Evolutionary conservation across 2,113 vertebrate genomes (phyloP).

Genomic region (Myotis yumanensis): DNA sequence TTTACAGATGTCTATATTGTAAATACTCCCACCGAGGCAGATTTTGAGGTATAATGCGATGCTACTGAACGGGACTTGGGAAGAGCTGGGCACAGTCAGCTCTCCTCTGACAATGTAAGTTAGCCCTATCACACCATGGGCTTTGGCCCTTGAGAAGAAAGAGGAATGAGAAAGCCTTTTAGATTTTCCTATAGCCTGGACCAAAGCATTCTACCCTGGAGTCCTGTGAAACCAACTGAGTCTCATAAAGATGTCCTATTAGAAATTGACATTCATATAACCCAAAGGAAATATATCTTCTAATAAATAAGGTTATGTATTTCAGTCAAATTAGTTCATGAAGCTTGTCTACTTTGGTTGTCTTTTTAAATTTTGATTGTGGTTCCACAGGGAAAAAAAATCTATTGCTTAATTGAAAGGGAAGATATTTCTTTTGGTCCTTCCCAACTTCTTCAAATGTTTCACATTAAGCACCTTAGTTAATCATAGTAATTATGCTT

Average conservation of each 20-base stretch:
- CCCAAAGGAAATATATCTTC: not conserved
- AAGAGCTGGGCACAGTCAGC: not conserved
- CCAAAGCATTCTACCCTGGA: not conserved
- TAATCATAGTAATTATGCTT: not conserved
- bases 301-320: not conserved
- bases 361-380: constrained; percentile 23
- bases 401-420: not conserved
- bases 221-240: not conserved
- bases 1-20: not conserved
- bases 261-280: not conserved
- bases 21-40: not conserved
- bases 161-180: not conserved
- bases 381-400: not conserved
- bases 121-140: accelerated
- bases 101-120: not conserved
- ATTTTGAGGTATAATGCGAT: not conserved
- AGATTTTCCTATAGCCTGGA: not conserved
- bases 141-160: not conserved
- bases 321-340: constrained; percentile 20
- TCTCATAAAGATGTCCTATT: not conserved
- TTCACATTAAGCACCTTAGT: not conserved
- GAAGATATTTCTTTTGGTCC: not conserved
- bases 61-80: not conserved
- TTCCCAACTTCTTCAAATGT: not conserved
- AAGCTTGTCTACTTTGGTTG: not conserved